Evolutionary conservation across 2,888 invertebrate genomes (phyloP).

Genomic region (Heliconius aoede): DNA sequence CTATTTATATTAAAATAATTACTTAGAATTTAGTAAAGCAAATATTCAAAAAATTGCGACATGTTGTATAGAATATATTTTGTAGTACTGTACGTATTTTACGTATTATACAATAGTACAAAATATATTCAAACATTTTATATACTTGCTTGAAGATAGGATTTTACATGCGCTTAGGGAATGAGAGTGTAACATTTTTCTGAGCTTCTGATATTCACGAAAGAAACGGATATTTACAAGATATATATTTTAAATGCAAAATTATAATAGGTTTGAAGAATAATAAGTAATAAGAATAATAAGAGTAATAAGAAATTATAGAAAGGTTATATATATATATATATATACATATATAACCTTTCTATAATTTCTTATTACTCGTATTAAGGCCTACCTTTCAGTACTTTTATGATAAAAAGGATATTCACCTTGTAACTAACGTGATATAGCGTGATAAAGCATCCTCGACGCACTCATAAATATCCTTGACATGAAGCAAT

Average conservation of each 20-base stretch:
- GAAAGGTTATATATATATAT: too few relatives aligned
- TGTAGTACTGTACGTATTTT: too few relatives aligned
- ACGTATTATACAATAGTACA: constrained; percentile 3
- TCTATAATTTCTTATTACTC: neutral
- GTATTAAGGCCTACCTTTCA: neutral
- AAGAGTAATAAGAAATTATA: too few relatives aligned
- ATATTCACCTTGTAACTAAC: constrained; percentile 7
- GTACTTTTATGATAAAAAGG: neutral
- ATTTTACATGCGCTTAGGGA: constrained; percentile 24
- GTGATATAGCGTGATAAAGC: constrained; percentile 18
- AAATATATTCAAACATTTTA: constrained; percentile 11
- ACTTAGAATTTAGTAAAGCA: neutral
- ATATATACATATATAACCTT: too few relatives aligned
- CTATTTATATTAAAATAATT: too few relatives aligned
- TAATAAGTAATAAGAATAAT: too few relatives aligned
- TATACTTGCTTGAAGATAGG: constrained; percentile 4
- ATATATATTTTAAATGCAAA: neutral
- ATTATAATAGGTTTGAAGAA: neutral
- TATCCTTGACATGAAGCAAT: constrained; percentile 4
- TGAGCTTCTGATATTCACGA: neutral
- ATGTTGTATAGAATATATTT: neutral
- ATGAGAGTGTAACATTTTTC: constrained; percentile 21
- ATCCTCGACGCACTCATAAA: constrained; percentile 11
- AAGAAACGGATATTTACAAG: constrained; percentile 5
- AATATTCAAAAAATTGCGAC: neutral